phyloP scores from a whole-genome alignment of 2,113 vertebrate genomes.

The Capreolus pygargus region DNA sequence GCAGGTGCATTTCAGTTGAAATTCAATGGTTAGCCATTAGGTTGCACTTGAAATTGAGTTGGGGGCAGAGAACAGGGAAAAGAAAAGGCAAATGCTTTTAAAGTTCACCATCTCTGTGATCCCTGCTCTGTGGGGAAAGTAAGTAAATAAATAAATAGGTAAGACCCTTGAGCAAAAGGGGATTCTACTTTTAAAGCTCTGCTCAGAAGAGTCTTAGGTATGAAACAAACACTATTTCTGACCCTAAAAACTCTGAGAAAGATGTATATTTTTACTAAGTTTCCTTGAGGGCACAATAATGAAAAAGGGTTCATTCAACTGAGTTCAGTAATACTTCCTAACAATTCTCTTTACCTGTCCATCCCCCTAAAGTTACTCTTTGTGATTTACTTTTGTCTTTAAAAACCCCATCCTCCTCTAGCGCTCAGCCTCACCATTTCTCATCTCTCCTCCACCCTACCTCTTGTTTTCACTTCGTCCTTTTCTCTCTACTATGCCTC shows the following conservation, averaged over 20 bases:
- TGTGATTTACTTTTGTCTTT: neutral
- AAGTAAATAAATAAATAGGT: neutral
- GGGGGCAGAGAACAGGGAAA: too few species aligned
- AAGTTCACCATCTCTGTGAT: neutral
- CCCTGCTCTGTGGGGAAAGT: neutral
- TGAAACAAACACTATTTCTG: neutral
- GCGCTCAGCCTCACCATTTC: fast-evolving
- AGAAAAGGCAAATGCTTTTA: neutral
- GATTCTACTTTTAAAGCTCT: neutral
- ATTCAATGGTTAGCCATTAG: neutral
- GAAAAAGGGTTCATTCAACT: neutral
- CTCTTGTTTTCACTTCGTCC: neutral
- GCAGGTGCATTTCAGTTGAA: neutral
- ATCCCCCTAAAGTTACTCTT: neutral
- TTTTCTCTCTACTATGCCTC: neutral
- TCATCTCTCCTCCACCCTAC: neutral
- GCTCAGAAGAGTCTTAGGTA: neutral
- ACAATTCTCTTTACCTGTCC: neutral
- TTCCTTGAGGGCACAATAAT: neutral
- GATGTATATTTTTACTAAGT: neutral
- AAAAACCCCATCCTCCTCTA: neutral
- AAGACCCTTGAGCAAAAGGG: neutral
- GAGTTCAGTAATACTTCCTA: neutral
- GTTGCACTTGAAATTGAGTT: neutral
- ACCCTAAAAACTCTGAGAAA: neutral